Percentiles rank a stretch among this genome's conserved stretches.
These are phyloP conservation scores for Anarhynchus alexandrinus DNA, from an alignment of 2,113 vertebrate species.

Conservation along the genomic window DNA sequence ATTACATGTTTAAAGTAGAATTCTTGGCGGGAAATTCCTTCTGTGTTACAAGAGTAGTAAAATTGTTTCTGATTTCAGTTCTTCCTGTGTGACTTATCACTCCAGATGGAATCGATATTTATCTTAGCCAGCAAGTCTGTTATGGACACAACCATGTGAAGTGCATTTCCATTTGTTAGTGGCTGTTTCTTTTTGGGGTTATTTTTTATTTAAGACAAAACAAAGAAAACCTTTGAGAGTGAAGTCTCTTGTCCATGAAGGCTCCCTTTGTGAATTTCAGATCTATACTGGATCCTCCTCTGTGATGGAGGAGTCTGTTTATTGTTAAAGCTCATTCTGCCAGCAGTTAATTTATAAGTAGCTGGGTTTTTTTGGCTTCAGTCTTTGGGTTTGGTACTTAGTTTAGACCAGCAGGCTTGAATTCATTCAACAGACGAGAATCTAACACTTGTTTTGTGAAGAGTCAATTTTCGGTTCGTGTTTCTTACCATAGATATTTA, in stretches of 20 bases:
- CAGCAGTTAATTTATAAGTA: neutral
- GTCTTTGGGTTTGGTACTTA: neutral
- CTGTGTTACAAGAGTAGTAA: neutral
- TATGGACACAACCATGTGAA: no score
- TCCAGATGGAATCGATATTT: neutral
- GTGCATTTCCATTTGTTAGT: neutral
- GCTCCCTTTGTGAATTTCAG: neutral
- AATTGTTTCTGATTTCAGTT: neutral
- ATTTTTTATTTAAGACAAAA: neutral
- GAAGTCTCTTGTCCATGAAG: neutral
- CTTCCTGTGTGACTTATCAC: neutral
- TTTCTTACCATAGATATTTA: neutral
- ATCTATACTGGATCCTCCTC: neutral
- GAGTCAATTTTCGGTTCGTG: neutral
- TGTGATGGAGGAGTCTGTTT: neutral
- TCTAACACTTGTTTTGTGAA: neutral
- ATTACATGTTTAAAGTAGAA: neutral
- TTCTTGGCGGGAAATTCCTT: neutral
- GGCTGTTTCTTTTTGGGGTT: neutral
- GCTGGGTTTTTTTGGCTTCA: neutral
- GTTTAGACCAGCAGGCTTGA: neutral
- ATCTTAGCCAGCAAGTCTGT: neutral
- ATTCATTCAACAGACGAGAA: rapidly evolving
- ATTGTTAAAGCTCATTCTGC: neutral
- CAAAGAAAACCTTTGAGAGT: neutral